Percentiles rank a stretch among this genome's conserved stretches.
These are phyloP conservation scores for Lerista edwardsae DNA, from an alignment of 2,797 vertebrate genomes.

Conservation along the genomic window DNA sequence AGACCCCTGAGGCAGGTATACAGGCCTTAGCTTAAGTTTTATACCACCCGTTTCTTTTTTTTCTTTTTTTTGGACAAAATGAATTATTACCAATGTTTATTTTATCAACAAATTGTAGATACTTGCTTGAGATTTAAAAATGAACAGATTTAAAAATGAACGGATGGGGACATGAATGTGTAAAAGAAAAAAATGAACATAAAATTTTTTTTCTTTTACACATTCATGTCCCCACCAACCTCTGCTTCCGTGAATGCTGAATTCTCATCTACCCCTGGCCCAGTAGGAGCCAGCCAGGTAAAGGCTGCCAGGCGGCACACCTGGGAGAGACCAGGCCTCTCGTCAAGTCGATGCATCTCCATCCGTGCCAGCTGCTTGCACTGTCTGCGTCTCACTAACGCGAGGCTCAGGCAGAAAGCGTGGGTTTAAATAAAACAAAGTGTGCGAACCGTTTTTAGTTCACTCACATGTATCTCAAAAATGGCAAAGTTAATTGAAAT, in stretches of 20 bases:
- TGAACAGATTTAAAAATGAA: neutral
- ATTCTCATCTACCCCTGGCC: neutral
- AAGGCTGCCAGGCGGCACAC: constrained; percentile 4
- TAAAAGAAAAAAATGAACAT: too few relatives aligned
- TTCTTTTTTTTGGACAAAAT: neutral
- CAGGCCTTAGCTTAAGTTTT: too few relatives aligned
- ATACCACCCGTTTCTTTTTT: neutral
- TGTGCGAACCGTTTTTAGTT: constrained; percentile 45
- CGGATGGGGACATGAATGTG: too few relatives aligned
- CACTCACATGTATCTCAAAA: constrained; percentile 54
- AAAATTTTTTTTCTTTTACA: neutral
- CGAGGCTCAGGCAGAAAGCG: neutral
- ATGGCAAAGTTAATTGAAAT: constrained; percentile 58
- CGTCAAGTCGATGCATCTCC: neutral
- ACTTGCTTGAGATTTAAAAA: neutral
- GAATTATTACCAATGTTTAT: neutral
- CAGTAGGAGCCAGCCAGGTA: constrained; percentile 9
- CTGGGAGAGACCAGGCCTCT: neutral
- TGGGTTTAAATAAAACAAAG: constrained; percentile 26
- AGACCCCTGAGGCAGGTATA: too few relatives aligned
- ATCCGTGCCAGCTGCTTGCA: neutral
- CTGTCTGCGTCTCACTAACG: neutral
- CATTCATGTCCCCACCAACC: neutral
- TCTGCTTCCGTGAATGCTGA: neutral
- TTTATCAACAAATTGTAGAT: too few relatives aligned